A percentile compares a stretch with the other conserved stretches of the same genome.
phyloP scores from a whole-genome alignment of 2,113 vertebrate species.

The Geococcyx californianus region DNA sequence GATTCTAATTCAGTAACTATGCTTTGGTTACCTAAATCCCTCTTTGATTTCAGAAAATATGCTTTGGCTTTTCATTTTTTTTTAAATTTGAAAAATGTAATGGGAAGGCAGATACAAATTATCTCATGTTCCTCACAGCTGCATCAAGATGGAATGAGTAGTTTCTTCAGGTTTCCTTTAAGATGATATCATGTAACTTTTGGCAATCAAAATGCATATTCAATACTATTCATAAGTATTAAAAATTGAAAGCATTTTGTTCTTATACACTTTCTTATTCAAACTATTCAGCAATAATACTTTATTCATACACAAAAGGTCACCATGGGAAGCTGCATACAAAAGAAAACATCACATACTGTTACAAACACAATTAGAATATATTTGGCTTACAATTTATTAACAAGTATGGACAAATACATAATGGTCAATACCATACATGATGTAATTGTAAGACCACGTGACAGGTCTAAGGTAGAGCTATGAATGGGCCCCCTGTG shows the following conservation, averaged over 20 bases:
- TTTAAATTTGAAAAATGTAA: neutral
- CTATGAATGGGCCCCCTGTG: neutral
- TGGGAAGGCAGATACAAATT: neutral
- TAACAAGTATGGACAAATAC: neutral
- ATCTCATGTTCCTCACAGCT: neutral
- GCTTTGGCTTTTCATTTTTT: neutral
- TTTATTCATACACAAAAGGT: neutral
- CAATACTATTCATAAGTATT: neutral
- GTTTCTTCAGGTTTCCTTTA: neutral
- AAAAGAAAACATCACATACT: neutral
- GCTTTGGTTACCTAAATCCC: neutral
- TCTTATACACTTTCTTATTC: neutral
- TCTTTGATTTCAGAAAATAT: neutral
- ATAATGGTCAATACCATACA: neutral
- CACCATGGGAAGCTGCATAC: neutral
- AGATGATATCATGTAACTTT: neutral
- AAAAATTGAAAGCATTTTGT: neutral
- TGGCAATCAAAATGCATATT: neutral
- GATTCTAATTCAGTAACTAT: neutral
- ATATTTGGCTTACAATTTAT: neutral
- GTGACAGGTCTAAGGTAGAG: neutral
- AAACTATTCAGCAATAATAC: neutral
- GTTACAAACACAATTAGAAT: neutral
- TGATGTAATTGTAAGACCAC: neutral
- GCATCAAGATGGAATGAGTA: neutral